Evolutionary conservation across 2,113 vertebrate species (phyloP), one percentile per base, ranked within the genome.

Genomic region (Heterotis niloticus): DNA sequence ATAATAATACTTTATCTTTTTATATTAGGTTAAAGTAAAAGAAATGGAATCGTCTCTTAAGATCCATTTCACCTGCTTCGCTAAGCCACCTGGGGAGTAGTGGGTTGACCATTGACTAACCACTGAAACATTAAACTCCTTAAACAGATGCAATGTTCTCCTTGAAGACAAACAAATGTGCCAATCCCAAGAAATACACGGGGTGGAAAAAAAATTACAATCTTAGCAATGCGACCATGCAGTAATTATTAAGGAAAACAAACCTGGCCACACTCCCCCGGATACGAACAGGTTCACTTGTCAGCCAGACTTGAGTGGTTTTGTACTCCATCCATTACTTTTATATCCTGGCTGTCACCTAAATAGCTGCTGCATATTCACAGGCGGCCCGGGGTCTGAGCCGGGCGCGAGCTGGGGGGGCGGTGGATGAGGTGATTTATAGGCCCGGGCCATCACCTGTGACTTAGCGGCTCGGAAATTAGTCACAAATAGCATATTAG

Each of bases 401-500:
- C 62, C 24, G 5, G 13, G 54, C 14, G 10, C 68, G 20, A 85
- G 86, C 81, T 87, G 85, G 83, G 90, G 86, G 88, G 89, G 87
- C 76, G 80, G 89, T 85, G 82, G 81, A 86, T 84, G 82, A 92
- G 34, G 51, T 88, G 95, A 97, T 98, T 97, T 97, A 98, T 91
- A 90, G 89, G 87, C 75, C 81, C 84, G 90, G 93, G 93, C 93
- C 90, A 91, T 96, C 95, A 97, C 95, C 96, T 97, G 95, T 92
- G 94, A 95, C 93, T 94, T 94, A 93, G 92, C 90, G 82, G 92
- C 92, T 93, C 91, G 90, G 94, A 95, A 98, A 98, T 96, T 97
- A 97, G 95, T 95, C 95, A 96, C 95, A 97, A 98, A 96, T 96
- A 96, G 97, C 95, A 95, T 94, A 98, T 98, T 96, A 98, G 95